Base-by-base conservation (phyloP, 2,797 vertebrate species). In the Sebastes steindachneri region DNA sequence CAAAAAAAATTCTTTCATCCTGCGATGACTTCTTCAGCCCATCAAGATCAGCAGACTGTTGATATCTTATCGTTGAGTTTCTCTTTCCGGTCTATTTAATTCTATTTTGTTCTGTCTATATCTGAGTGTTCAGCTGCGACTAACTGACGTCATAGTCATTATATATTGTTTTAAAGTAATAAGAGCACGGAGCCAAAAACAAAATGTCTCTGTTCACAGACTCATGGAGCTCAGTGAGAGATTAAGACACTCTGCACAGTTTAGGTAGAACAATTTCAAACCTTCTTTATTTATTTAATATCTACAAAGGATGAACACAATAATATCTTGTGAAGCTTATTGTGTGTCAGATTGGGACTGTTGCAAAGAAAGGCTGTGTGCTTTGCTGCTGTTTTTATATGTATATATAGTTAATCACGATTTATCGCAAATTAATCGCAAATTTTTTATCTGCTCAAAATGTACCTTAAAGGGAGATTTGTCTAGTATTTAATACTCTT, bases 81-180 rank as follows among this genome's bases (percentile, higher is more conserved):
- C 53, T 71, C 48, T 73, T 66, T 73, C 70, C 66, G 57, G 66
- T 17, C 62, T 66, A 19, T 85, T 89, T 76, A 75, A 75, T 79
- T 63, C 23, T 65, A 48, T 80, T 81, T 78, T 17, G 6, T 33
- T 81, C 41, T 19, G 9, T 83, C 55, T 45, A 58, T 60, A 19
- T 73, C 9, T 1, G 48, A 80, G 41, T 69, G 45, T 88, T 84
- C 25, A 41, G 28, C 77, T 77, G 70, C 67, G 55, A 68, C 65
- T 57, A 7, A 69, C 54, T 83, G 68, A 66, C 55, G 65, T 78
- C 66, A 60, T 68, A 62, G 70, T 63, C 77, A 37, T 72, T 59
- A 35, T 66, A 63, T 66, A 57, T 71, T 72, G 48, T 82, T 77
- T 69, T 62, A 59, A 81, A 63, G 60, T 58, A 48, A 67, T 25